Conservation (phyloP, 2,797 vertebrate genomes). For the Centropyge bicolor region DNA sequence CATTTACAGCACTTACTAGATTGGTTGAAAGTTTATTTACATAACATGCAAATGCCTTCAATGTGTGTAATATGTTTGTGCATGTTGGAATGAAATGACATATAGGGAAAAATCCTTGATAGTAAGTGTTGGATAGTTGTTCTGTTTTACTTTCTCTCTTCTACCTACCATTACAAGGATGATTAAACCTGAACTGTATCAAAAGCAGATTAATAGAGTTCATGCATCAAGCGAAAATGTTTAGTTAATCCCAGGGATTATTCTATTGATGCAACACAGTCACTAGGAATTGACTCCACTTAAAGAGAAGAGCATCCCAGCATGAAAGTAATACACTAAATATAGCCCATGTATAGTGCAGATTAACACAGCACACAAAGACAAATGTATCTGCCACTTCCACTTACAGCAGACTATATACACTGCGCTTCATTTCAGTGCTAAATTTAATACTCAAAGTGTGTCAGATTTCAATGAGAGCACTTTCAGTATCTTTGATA, state of each 20-base stretch:
- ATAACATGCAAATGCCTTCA: not conserved
- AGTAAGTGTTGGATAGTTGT: not conserved
- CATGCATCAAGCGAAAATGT: slow-evolving; percentile 4
- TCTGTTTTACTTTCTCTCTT: not conserved
- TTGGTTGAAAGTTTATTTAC: not conserved
- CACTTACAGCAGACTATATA: not conserved
- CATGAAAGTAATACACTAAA: not conserved
- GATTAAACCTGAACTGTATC: slow-evolving; percentile 21
- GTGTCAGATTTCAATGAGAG: slow-evolving; percentile 46
- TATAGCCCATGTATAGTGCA: not conserved
- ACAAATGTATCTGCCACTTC: not conserved
- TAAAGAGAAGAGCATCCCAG: not conserved
- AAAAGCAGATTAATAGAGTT: slow-evolving; percentile 34
- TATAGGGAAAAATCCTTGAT: not conserved
- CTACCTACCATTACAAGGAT: not conserved
- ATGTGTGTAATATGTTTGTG: not conserved
- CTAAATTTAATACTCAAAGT: slow-evolving; percentile 13
- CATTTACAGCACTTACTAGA: not conserved
- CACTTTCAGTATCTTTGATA: slow-evolving; percentile 24
- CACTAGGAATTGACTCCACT: slow-evolving; percentile 15
- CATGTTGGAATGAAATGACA: not conserved
- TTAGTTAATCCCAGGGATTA: slow-evolving; percentile 48
- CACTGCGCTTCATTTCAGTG: not conserved
- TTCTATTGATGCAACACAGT: slow-evolving; percentile 43
- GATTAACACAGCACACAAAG: slow-evolving; percentile 2